These are phyloP conservation scores for Nothoprocta perdicaria DNA, from an alignment of 2,113 vertebrate species.

Conservation along the genomic window DNA sequence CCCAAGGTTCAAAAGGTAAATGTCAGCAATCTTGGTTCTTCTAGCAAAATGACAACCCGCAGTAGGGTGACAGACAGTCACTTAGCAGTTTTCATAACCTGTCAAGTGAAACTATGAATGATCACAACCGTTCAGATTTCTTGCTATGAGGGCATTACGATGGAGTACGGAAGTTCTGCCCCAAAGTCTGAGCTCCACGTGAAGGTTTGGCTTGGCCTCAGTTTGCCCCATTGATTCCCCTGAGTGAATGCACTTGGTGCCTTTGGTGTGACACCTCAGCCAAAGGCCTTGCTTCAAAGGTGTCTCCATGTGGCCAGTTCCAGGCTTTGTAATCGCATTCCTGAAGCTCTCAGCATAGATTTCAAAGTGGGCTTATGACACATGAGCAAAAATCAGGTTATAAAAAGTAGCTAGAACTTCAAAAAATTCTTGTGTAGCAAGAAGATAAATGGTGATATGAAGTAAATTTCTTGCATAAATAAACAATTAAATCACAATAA, in stretches of 20 bases:
- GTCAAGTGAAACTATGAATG: background rate
- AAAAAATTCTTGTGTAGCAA: background rate
- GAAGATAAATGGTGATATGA: background rate
- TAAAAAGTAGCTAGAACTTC: background rate
- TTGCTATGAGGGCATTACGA: background rate
- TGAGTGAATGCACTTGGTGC: background rate
- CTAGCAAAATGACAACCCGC: background rate
- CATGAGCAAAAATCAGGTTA: background rate
- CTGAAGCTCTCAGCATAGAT: background rate
- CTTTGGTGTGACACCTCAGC: background rate
- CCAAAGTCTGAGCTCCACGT: background rate
- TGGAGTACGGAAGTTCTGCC: background rate
- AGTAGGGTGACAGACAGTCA: background rate
- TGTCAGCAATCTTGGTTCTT: background rate
- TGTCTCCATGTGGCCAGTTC: background rate
- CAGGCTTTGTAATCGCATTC: background rate
- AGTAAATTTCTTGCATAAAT: background rate
- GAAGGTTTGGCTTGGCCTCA: background rate
- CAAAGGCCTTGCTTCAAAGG: background rate
- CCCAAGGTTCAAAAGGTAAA: background rate
- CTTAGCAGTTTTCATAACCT: background rate
- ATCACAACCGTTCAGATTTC: background rate
- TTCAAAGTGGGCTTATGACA: background rate
- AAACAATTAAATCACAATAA: background rate
- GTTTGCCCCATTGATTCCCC: background rate